Evolutionary conservation across 2,113 vertebrate genomes (phyloP).

Genomic region (Tiliqua scincoides): DNA sequence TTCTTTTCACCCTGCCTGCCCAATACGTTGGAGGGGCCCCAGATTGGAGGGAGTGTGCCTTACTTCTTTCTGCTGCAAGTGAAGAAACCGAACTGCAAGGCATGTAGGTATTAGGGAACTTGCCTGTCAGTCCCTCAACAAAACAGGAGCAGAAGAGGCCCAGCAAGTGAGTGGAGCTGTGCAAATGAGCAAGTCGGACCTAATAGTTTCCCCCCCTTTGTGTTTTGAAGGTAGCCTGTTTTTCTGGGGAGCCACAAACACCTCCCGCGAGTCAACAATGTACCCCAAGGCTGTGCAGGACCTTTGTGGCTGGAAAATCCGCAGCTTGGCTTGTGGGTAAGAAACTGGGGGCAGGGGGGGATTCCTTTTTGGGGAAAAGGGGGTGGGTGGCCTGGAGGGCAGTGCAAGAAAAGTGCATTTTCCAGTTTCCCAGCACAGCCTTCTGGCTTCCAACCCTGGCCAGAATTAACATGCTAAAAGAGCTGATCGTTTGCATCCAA

Average conservation of each 20-base stretch:
- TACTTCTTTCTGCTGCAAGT: background rate
- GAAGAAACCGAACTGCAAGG: background rate
- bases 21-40: background rate
- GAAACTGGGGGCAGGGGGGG: slow-evolving; percentile 34
- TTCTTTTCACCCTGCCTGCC: background rate
- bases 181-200: background rate
- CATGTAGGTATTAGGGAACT: too few species aligned
- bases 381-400: background rate
- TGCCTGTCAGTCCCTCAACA: background rate
- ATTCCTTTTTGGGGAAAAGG: background rate
- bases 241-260: slow-evolving; percentile 98
- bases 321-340: slow-evolving; percentile 93
- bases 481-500: background rate
- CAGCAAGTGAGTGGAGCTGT: background rate
- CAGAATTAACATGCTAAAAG: background rate
- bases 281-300: slow-evolving; percentile 97
- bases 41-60: background rate
- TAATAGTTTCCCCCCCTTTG: rapidly evolving
- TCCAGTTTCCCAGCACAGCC: background rate
- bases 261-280: slow-evolving; percentile 96
- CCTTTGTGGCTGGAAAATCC: slow-evolving; percentile 94
- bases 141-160: background rate
- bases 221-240: slow-evolving; percentile 86
- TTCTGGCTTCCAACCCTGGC: background rate
- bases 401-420: background rate